Base-by-base conservation (phyloP, 2,797 vertebrate genomes). In the Falco rusticolus region DNA sequence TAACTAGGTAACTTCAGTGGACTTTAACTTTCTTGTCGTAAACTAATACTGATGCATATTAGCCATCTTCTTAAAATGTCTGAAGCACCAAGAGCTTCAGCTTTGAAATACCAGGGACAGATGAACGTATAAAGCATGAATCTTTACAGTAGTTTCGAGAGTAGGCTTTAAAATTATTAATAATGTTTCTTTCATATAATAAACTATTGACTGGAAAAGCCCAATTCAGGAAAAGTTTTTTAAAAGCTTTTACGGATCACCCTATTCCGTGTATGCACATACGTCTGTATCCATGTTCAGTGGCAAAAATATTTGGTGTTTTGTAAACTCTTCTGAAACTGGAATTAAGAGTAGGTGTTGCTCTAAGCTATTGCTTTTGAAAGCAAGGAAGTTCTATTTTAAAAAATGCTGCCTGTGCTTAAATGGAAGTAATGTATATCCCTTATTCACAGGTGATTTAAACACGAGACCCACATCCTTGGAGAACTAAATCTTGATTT, bases 11-110 rank as follows among this genome's bases (percentile, higher is more conserved):
- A 70, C 60, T 92, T 95, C 81, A 95, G 88, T 72, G 47, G 29
- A 37, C 71, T 69, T 51, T 0, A 31, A 48, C 37, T 48, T 95
- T 97, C 95, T 94, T 83, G 84, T 92, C 83, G 84, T 87, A 94
- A 95, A 69, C 50, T 93, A 89, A 84, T 95, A 16, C 6, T 24
- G 48, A 24, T 9, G 16, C 19, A 4, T 91, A 80, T 89, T 59
- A 84, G 25, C 79, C 20, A 34, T 87, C 71, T 84, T 83, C 47
- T 60, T 66, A 59, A 85, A 92, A 61, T 43, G 47, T 92, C 87
- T 87, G 50, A 94, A 96, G 57, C 14, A 17, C 82, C 19, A 64
- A 48, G 61, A 91, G 57, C 18, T 41, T 79, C 37, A 93, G 61
- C 74, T 89, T 87, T 84, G 94, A 92, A 82, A 74, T 21, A 31